Base-by-base conservation (phyloP, 2,797 vertebrate species). In the Gambelia wislizenii region DNA sequence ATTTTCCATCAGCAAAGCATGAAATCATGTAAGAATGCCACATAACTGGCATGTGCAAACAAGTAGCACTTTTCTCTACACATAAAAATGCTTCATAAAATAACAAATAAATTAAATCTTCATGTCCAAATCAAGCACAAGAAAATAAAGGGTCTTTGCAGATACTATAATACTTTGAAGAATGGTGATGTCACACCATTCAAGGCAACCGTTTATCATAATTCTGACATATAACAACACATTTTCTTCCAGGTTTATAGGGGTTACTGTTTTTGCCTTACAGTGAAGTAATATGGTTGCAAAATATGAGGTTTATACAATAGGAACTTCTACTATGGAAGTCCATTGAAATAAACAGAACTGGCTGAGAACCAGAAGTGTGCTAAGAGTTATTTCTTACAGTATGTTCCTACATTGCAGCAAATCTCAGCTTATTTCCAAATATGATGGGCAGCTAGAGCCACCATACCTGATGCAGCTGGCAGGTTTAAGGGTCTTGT, bases 1-100 rank as follows among this genome's bases (percentile, higher is more conserved):
- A 98, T 99, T 99, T 99, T 98, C 98, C 97, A 98, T 99, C 98
- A 97, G 98, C 96, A 99, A 99, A 98, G 98, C 98, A 98, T 98
- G 98, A 99, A 99, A 99, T 99, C 98, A 98, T 97, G 97, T 96
- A 97, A 98, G 97, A 98, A 98, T 97, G 97, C 97, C 96, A 97
- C 97, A 98, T 98, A 98, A 98, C 98, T 98, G 98, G 97, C 96
- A 94, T 97, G 97, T 96, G 96, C 96, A 98, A 98, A 98, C 96
- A 98, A 97, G 97, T 97, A 97, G 95, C 97, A 97, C 97, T 97
- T 98, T 96, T 96, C 75, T 95, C 95, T 92, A 94, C 93, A 95
- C 95, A 97, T 96, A 97, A 97, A 97, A 97, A 97, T 96, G 96
- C 95, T 96, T 97, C 93, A 96, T 97, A 97, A 97, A 97, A 97